Base-by-base conservation (phyloP, 2,888 invertebrate species). In the Merodon equestris region DNA sequence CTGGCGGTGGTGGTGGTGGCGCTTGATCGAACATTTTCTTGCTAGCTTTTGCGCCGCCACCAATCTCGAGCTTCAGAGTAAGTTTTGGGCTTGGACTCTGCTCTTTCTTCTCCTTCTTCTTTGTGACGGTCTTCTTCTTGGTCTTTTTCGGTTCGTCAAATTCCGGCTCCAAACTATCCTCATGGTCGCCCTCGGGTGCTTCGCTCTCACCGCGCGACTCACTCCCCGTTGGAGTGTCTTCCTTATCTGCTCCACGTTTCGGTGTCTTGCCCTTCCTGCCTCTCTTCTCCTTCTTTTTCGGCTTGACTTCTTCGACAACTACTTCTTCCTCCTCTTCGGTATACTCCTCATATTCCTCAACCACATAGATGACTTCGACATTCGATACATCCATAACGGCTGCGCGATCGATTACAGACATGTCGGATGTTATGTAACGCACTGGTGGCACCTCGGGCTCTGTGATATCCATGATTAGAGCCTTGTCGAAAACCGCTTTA, bases 321-420 rank as follows among this genome's bases (percentile, higher is more conserved):
- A 88, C 76, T 60, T 83, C 83, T 54, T 82, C 66, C 71, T 87
- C 85, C 58, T 87, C 85, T 72, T 86, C 86, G 50, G 86, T 85
- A 58, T 85, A 85, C 58, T 88, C 88, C 67, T 88, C 88, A 73
- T 88, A 88, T 72, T 89, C 89, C 73, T 89, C 89, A 17, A 89
- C 88, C 34, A 88, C 87, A 81, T 89, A 89, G 58, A 89, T 88
- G 84, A 89, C 88, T 86, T 89, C 89, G 83, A 88, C 88, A 84
- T 89, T 89, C 42, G 89, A 89, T 57, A 89, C 87, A 83, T 89
- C 89, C 89, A 89, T 89, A 82, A 89, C 89, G 81, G 87, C 87
- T 81, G 89, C 89, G 79, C 88, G 87, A 86, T 89, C 89, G 75
- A 89, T 89, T 63, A 89, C 89, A 63, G 89, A 89, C 72, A 88